A percentile compares a stretch with the other conserved stretches of the same genome.
Conservation (phyloP, 1,140 invertebrate species). For the Psix sp. region DNA sequence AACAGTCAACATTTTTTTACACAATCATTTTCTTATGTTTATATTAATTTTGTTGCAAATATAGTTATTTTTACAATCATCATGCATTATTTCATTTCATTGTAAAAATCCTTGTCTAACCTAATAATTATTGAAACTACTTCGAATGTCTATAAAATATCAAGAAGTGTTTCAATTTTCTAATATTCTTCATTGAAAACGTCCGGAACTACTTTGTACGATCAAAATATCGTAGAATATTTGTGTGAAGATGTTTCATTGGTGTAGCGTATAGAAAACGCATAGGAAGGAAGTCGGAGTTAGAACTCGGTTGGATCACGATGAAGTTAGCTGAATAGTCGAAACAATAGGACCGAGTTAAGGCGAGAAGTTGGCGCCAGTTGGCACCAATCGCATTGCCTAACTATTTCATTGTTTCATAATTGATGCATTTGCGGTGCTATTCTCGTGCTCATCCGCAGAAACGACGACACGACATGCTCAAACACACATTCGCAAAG, state of each 20-base stretch:
- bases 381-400: constrained; percentile 66
- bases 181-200: no score
- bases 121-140: no score
- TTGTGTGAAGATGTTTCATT: background rate
- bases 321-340: constrained; percentile 71
- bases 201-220: no score
- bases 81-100: no score
- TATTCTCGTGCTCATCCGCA: constrained; percentile 63
- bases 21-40: no score
- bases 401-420: constrained; percentile 75
- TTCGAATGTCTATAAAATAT: no score
- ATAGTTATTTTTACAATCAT: no score
- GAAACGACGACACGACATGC: constrained; percentile 48
- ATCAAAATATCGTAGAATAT: no score
- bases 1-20: no score
- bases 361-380: constrained; percentile 68
- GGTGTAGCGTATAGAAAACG: background rate
- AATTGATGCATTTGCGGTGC: constrained; percentile 73
- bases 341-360: constrained; percentile 73
- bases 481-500: constrained; percentile 38
- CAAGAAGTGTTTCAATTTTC: no score
- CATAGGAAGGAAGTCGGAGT: constrained; percentile 27
- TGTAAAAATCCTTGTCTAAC: no score
- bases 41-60: no score
- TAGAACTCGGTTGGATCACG: constrained; percentile 60